Evolutionary conservation across 2,797 vertebrate species (phyloP).

Genomic region (Neosilurus mollespiculum): DNA sequence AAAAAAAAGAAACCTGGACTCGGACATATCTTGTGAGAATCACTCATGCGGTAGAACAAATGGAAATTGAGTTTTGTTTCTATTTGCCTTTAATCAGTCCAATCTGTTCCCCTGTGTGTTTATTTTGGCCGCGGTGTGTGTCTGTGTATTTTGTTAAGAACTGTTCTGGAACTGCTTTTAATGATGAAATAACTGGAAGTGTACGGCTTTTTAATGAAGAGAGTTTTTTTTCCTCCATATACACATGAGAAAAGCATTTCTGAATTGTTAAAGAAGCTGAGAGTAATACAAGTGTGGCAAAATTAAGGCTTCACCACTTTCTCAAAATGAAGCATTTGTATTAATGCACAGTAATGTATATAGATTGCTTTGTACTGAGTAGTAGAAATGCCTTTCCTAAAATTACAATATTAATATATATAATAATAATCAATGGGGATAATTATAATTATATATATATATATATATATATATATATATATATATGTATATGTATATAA

Average conservation of each 20-base stretch:
- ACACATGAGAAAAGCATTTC: neutral
- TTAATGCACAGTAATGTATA: neutral
- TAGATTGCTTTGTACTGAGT: neutral
- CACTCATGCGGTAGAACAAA: neutral
- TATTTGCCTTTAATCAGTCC: constrained; percentile 18
- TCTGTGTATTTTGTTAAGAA: constrained; percentile 22
- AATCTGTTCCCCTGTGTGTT: neutral
- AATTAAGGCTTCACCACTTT: neutral
- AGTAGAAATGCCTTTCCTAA: too few species aligned
- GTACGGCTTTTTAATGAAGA: constrained; percentile 5
- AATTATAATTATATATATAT: too few species aligned
- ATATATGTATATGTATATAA: too few species aligned
- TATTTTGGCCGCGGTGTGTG: constrained; percentile 3
- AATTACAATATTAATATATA: too few species aligned
- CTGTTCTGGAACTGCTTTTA: neutral
- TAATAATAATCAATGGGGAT: too few species aligned
- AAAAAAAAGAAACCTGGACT: neutral
- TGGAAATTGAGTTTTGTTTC: neutral
- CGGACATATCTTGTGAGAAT: neutral
- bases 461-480: too few species aligned
- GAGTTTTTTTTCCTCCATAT: neutral
- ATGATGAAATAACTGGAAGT: constrained; percentile 31
- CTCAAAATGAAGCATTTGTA: neutral
- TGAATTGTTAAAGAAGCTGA: neutral
- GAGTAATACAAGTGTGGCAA: neutral